phyloP scores from a whole-genome alignment of 2,888 invertebrate species.

The Scaptomyza polygonia region DNA sequence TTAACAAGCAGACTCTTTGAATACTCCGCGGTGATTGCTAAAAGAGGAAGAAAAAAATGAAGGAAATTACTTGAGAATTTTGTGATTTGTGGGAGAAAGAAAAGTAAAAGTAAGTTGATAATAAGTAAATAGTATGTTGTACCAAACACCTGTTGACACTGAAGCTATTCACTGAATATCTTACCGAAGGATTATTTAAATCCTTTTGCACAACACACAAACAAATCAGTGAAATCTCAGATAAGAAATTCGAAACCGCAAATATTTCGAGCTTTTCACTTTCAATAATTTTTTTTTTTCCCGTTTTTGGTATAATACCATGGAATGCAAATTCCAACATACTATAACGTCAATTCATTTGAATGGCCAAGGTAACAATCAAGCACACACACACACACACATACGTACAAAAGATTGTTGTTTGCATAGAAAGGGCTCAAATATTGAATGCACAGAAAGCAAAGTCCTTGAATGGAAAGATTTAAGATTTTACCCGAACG shows the following conservation, averaged over 20 bases:
- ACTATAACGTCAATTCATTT: slow-evolving; percentile 25
- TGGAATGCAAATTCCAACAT: slow-evolving; percentile 44
- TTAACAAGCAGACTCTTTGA: slow-evolving; percentile 48
- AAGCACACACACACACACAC: slow-evolving; percentile 12
- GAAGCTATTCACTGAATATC: background rate
- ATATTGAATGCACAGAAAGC: slow-evolving; percentile 39
- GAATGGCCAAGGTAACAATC: slow-evolving; percentile 37
- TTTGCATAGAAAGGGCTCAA: slow-evolving; percentile 28
- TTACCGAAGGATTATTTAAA: background rate
- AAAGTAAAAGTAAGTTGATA: slow-evolving; percentile 27
- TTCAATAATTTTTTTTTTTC: slow-evolving; percentile 54
- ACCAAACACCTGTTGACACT: slow-evolving; percentile 33
- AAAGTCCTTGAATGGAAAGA: slow-evolving; percentile 54
- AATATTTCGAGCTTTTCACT: slow-evolving; percentile 34
- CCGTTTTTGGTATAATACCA: slow-evolving; percentile 47
- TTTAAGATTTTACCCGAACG: slow-evolving; percentile 70
- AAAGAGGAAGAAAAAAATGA: background rate
- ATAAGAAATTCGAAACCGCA: slow-evolving; percentile 31
- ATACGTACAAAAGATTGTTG: slow-evolving; percentile 11
- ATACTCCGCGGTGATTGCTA: slow-evolving; percentile 32
- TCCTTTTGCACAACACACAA: background rate
- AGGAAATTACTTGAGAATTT: slow-evolving; percentile 39
- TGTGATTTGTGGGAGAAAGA: slow-evolving; percentile 8
- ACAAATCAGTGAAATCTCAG: slow-evolving; percentile 18
- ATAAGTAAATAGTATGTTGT: slow-evolving; percentile 46